Percentiles rank a stretch among this genome's conserved stretches.
Evolutionary conservation across 2,888 invertebrate genomes (phyloP).

Genomic region (Autographa gamma): DNA sequence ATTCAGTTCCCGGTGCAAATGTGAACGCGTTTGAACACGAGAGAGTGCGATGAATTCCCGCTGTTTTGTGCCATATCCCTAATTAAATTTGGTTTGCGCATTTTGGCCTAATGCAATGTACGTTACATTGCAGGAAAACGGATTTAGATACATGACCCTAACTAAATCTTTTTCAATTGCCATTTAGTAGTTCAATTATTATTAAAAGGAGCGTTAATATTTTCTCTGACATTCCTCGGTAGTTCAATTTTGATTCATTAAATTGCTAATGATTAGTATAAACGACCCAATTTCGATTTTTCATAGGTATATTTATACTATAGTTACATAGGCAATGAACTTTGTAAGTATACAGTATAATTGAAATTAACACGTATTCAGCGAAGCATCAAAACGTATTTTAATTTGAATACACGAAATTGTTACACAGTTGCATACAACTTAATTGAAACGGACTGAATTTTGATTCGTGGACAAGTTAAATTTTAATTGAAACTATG

Average conservation of each 20-base stretch:
- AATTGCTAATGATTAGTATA: too few relatives aligned
- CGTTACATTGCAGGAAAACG: slow-evolving; percentile 33
- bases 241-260: too few relatives aligned
- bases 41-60: slow-evolving; percentile 53
- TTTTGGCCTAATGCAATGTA: slow-evolving; percentile 38
- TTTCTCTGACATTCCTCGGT: too few relatives aligned
- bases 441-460: slow-evolving; percentile 39
- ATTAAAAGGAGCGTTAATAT: too few relatives aligned
- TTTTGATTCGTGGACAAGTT: slow-evolving; percentile 31
- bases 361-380: slow-evolving; percentile 16
- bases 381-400: slow-evolving; percentile 28
- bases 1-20: slow-evolving; percentile 51
- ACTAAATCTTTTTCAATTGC: too few relatives aligned
- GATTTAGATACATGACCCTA: slow-evolving; percentile 20
- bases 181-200: too few relatives aligned
- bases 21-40: slow-evolving; percentile 50
- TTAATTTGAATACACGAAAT: slow-evolving; percentile 29
- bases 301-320: too few relatives aligned
- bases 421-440: slow-evolving; percentile 31
- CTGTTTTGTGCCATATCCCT: slow-evolving; percentile 53
- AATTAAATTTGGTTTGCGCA: slow-evolving; percentile 57
- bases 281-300: too few relatives aligned
- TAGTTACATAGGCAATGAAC: slow-evolving; percentile 9
- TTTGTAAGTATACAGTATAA: slow-evolving; percentile 18
- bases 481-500: slow-evolving; percentile 47